Evolutionary conservation across 2,113 vertebrate genomes (phyloP).

Genomic region (Danionella cerebrum): DNA sequence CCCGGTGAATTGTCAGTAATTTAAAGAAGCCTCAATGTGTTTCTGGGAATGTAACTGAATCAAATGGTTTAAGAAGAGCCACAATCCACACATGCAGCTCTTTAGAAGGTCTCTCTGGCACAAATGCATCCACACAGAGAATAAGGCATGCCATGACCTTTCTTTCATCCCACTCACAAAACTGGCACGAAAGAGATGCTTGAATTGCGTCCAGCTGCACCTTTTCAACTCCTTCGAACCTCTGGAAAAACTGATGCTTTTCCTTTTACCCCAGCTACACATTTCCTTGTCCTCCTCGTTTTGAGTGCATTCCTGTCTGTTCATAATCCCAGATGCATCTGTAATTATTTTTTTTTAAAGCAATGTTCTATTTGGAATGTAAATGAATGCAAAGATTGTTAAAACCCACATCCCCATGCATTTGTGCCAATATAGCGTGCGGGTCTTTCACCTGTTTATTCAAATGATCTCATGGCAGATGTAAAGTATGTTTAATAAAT

Average conservation of each 20-base stretch:
- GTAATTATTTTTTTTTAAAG: not conserved
- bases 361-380: not conserved
- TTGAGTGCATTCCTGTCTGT: not conserved
- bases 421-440: constrained; percentile 4
- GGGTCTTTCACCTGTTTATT: not conserved
- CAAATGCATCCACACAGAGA: constrained; percentile 2
- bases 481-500: not conserved
- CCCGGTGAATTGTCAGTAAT: not conserved
- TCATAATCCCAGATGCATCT: not conserved
- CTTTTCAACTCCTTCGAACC: constrained; percentile 1
- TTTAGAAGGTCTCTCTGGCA: not conserved
- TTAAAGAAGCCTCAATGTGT: not conserved
- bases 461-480: constrained; percentile 12
- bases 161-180: constrained; percentile 1
- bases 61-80: not conserved
- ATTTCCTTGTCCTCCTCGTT: not conserved
- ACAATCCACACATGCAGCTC: constrained; percentile 9
- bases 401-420: not conserved
- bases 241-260: constrained; percentile 5
- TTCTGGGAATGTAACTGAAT: not conserved
- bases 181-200: not conserved
- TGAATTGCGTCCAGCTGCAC: not conserved
- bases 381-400: not conserved
- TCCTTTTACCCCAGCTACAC: not conserved
- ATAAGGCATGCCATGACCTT: not conserved